These are phyloP conservation scores for Himalopsyche kuldschensis DNA, from an alignment of 2,888 invertebrate genomes.

Conservation along the genomic window DNA sequence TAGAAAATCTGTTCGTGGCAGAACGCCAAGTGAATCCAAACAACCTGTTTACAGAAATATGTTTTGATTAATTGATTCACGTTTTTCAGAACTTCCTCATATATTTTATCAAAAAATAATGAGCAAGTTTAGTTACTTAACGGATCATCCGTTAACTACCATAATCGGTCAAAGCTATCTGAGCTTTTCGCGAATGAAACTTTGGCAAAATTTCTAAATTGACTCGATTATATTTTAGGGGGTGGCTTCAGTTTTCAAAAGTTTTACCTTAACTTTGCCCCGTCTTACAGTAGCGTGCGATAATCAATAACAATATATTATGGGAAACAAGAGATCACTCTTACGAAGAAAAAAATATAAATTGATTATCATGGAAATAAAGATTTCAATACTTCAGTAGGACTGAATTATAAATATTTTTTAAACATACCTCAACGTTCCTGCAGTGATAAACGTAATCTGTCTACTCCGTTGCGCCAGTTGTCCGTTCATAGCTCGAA, in stretches of 20 bases:
- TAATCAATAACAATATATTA: neutral
- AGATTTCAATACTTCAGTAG: too few species aligned
- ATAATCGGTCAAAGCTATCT: constrained; percentile 8
- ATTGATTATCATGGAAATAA: too few species aligned
- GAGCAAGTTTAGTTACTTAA: neutral
- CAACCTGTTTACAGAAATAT: neutral
- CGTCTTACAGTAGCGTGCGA: neutral
- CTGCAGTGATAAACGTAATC: too few species aligned
- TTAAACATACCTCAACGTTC: too few species aligned
- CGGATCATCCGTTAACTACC: neutral
- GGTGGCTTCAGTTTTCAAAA: neutral
- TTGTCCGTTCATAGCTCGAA: too few species aligned
- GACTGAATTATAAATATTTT: too few species aligned
- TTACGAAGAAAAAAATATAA: neutral
- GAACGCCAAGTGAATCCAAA: neutral
- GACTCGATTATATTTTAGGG: constrained; percentile 19
- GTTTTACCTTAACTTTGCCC: neutral
- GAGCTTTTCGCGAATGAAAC: constrained; percentile 9
- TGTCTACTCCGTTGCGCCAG: too few species aligned
- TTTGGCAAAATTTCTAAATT: constrained; percentile 26
- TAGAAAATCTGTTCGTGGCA: neutral
- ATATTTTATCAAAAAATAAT: neutral
- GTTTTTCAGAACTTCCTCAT: neutral
- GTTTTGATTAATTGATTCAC: neutral
- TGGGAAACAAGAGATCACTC: neutral